Base-by-base conservation (phyloP, 2,888 invertebrate species). In the Philaethria dido region DNA sequence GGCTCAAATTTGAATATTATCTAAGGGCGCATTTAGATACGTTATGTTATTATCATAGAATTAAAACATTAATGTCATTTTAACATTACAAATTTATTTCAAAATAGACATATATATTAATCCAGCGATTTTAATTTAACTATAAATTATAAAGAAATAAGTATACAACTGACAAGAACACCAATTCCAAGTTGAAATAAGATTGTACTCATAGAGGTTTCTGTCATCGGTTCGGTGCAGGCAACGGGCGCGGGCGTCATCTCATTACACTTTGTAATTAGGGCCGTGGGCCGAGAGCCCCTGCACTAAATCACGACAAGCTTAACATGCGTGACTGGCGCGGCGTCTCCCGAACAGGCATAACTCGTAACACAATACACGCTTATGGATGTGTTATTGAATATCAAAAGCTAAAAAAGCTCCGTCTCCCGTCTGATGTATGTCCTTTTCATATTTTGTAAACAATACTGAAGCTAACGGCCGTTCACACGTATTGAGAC, bases 221-320 rank as follows among this genome's bases (percentile, higher is more conserved):
- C 52, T 45, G 44, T 66, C 65, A 61, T 39, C n/a, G 50, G 59
- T 54, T 39, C 20, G 36, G 63, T 44, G 66, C 70, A 64, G 60
- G 45, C 25, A 20, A 39, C 66, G 74, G 79, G 81, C 79, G 81
- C 77, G 72, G 76, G 76, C 77, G 78, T 75, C 82, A 79, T 79
- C 84, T 89, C 88, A 92, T 91, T 91, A 89, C 88, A 89, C 86
- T 89, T 90, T 88, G 86, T 91, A 91, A 92, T 92, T 89, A 89
- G 85, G 80, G 74, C 85, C 84, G 89, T 87, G 85, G 88, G 88
- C 83, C 79, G 85, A 77, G 81, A 60, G 52, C 52, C 78, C 84
- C 87, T 86, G 87, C 85, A 88, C 88, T 89, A 88, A 86, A 91
- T 90, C 88, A 89, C 85, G 86, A 84, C 84, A 78, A 75, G 78